Percentiles rank a stretch among this genome's conserved stretches.
Conservation (phyloP, 2,113 vertebrate genomes). For the Clarias macrocephalus region DNA sequence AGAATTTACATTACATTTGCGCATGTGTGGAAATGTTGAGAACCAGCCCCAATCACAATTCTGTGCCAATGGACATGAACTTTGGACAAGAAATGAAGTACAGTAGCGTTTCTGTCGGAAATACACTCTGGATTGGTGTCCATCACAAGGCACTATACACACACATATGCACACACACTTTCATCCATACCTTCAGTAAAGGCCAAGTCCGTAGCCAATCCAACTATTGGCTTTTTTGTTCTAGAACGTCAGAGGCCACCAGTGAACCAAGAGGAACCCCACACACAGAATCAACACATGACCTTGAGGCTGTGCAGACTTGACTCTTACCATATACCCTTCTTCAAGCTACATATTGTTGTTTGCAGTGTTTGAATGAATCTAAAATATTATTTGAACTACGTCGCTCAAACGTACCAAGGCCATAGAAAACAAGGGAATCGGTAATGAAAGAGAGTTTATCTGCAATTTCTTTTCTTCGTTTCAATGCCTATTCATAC, state of each 20-base stretch:
- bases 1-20: slow-evolving; percentile 16
- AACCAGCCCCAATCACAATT: neutral
- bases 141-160: neutral
- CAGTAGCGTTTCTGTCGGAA: neutral
- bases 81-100: too few relatives aligned
- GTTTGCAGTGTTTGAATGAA: neutral
- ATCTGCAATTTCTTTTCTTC: neutral
- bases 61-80: neutral
- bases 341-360: neutral
- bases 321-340: neutral
- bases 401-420: neutral
- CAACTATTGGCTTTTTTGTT: too few relatives aligned
- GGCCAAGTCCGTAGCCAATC: neutral
- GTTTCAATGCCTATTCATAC: neutral
- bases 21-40: neutral
- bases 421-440: neutral
- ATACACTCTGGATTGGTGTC: neutral
- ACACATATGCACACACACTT: neutral
- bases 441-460: neutral
- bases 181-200: neutral
- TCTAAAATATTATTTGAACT: neutral
- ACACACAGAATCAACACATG: neutral
- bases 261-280: neutral
- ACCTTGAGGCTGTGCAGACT: neutral
- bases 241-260: neutral